Evolutionary conservation across 1,140 invertebrate genomes (phyloP).

Genomic region (Nymphalis io): DNA sequence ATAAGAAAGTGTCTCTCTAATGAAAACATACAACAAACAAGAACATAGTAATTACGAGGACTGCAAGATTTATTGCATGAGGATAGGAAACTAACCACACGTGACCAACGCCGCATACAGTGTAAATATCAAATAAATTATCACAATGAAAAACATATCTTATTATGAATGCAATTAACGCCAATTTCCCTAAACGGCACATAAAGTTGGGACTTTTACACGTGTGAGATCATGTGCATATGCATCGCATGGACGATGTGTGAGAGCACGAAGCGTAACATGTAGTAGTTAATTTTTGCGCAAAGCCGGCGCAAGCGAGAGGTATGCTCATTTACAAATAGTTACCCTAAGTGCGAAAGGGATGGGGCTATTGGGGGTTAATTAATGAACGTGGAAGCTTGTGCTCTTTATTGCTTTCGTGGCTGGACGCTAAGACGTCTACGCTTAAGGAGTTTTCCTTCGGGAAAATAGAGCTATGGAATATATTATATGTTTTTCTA

Average conservation of each 20-base stretch:
- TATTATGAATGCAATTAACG: slow-evolving; percentile 65
- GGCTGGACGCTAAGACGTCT: slow-evolving; percentile 79
- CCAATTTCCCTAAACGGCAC: slow-evolving; percentile 51
- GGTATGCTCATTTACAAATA: slow-evolving; percentile 77
- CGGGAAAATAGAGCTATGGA: slow-evolving; percentile 68
- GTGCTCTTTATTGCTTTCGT: slow-evolving; percentile 81
- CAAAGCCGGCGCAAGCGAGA: slow-evolving; percentile 79
- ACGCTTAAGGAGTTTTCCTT: slow-evolving; percentile 77
- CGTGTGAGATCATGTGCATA: slow-evolving; percentile 60
- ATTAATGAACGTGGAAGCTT: slow-evolving; percentile 82
- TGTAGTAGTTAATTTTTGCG: slow-evolving; percentile 82
- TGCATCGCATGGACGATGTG: slow-evolving; percentile 70
- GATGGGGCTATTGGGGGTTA: slow-evolving; percentile 72
- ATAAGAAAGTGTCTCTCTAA: slow-evolving; percentile 50
- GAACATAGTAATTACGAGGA: slow-evolving; percentile 79
- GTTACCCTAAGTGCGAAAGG: slow-evolving; percentile 61
- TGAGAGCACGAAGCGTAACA: slow-evolving; percentile 69
- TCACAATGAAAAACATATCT: slow-evolving; percentile 52
- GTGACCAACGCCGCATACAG: slow-evolving; percentile 58
- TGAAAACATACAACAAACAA: slow-evolving; percentile 79
- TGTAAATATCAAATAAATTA: slow-evolving; percentile 50
- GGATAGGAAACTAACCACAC: slow-evolving; percentile 78
- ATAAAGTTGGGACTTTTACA: slow-evolving; percentile 51
- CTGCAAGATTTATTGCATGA: slow-evolving; percentile 78
- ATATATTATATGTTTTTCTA: slow-evolving; percentile 61